Evolutionary conservation across 1,140 invertebrate species (phyloP), one percentile per base, ranked within the genome.

Genomic region (Atta colombica): DNA sequence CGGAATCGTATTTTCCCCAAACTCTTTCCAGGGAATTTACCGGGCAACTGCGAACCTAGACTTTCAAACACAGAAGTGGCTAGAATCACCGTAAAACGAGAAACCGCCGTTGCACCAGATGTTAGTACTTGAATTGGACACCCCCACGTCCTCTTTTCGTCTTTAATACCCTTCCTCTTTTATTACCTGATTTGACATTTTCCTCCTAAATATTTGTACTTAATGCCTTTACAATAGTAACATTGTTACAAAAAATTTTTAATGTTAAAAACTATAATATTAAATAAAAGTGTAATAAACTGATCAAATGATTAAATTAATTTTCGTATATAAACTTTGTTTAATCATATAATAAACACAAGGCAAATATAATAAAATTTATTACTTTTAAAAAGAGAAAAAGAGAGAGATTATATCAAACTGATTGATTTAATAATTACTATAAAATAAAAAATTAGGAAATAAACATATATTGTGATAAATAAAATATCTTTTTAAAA

Each of bases 71-170:
- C 81, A 90, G 81, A 90, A 90, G 77, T 77, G 71, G 61, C 65
- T 68, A 77, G 35, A 90, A 90, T 90, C 88, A 86, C 81, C 58
- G 65, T 72, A 49, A 88, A 86, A 90, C 77, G 88, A 81, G 60
- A 90, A 90, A 90, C 88, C 89, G 18, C 75, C 88, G 81, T 74
- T 78, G 86, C 89, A 89, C 88, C 89, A 90, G 89, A 90, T 90
- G 89, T 77, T 90, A 61, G 89, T 71, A 65, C 80, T 81, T 58
- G 75, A 85, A 78, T 78, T 85, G 75, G 63, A 66, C 60, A 78
- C 49, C 18, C 18, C 75, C 28, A n/a, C 12, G 16, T 28, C 39
- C 39, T 53, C 31, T 49, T 65, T 51, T 61, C 18, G 21, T 45
- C 21, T 68, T 85, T 66, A 63, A 85, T 55, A 14, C 14, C n/a